phyloP scores from a whole-genome alignment of 1,140 invertebrate species.

The Neelides sp. region DNA sequence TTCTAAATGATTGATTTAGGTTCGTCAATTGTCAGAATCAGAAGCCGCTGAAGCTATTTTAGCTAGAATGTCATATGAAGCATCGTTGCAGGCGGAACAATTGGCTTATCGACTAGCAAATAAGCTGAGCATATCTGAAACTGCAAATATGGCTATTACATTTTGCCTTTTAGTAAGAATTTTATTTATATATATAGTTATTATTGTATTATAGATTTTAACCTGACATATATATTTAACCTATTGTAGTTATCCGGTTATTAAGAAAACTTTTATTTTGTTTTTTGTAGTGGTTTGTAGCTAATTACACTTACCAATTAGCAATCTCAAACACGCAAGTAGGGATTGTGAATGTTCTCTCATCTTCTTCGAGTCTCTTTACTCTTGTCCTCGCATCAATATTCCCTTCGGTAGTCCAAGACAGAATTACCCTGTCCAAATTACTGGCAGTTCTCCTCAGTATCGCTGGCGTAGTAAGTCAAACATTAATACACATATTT shows the following conservation, averaged over 20 bases:
- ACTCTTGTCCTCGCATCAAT: constrained; percentile 64
- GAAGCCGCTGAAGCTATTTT: constrained; percentile 71
- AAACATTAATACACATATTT: no score
- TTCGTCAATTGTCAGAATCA: constrained; percentile 61
- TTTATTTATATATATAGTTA: no score
- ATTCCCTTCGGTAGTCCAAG: constrained; percentile 60
- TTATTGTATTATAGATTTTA: no score
- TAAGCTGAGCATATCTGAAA: constrained; percentile 53
- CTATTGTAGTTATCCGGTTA: no score
- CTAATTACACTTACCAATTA: constrained; percentile 67
- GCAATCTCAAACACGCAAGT: constrained; percentile 60
- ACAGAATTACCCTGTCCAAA: constrained; percentile 71
- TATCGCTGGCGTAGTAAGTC: constrained; percentile 52
- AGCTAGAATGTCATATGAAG: constrained; percentile 69
- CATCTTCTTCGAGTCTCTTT: constrained; percentile 69
- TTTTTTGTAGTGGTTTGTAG: constrained; percentile 62
- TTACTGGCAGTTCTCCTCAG: constrained; percentile 61
- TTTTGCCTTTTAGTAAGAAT: constrained; percentile 64
- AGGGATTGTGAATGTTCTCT: constrained; percentile 63
- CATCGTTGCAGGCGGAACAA: constrained; percentile 58
- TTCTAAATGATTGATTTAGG: no score
- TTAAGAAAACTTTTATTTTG: constrained; percentile 14
- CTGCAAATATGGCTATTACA: constrained; percentile 57
- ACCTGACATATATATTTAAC: no score
- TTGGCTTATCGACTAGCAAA: constrained; percentile 50